These are phyloP conservation scores for Dunckerocampus dactyliophorus DNA, from an alignment of 2,113 vertebrate genomes.

Conservation along the genomic window DNA sequence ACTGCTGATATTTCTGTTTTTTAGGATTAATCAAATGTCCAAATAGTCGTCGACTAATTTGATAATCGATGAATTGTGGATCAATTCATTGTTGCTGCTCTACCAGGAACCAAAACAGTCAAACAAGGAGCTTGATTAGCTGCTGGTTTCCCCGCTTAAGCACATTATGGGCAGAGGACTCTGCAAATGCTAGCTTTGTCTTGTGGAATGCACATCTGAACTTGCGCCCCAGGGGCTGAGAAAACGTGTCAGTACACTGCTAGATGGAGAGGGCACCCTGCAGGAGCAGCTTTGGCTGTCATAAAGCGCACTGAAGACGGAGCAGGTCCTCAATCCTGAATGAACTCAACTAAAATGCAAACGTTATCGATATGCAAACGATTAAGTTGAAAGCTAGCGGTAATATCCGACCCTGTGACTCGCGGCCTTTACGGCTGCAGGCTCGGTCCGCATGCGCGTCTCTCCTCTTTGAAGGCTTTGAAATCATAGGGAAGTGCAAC, in stretches of 20 bases:
- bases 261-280: slow-evolving; percentile 61
- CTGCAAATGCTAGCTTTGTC: slow-evolving; percentile 70
- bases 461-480: slow-evolving; percentile 73
- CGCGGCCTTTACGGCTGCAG: slow-evolving; percentile 48
- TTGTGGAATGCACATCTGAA: slow-evolving; percentile 76
- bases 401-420: slow-evolving; percentile 50
- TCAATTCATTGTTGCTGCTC: too few species aligned
- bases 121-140: slow-evolving; percentile 27
- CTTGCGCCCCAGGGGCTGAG: slow-evolving; percentile 65
- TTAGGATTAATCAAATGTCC: too few species aligned
- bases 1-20: too few species aligned
- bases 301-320: slow-evolving; percentile 38
- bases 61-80: too few species aligned
- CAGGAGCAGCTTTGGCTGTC: slow-evolving; percentile 53
- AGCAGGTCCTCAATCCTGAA: not conserved
- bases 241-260: slow-evolving; percentile 78
- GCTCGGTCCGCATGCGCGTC: slow-evolving; percentile 42
- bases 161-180: slow-evolving; percentile 43
- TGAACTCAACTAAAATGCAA: slow-evolving; percentile 4
- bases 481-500: slow-evolving; percentile 78
- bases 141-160: slow-evolving; percentile 26
- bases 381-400: not conserved
- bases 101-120: not conserved
- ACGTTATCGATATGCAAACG: slow-evolving; percentile 5
- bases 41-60: too few species aligned